phyloP scores from a whole-genome alignment of 2,113 vertebrate species.

The Isurus oxyrinchus region DNA sequence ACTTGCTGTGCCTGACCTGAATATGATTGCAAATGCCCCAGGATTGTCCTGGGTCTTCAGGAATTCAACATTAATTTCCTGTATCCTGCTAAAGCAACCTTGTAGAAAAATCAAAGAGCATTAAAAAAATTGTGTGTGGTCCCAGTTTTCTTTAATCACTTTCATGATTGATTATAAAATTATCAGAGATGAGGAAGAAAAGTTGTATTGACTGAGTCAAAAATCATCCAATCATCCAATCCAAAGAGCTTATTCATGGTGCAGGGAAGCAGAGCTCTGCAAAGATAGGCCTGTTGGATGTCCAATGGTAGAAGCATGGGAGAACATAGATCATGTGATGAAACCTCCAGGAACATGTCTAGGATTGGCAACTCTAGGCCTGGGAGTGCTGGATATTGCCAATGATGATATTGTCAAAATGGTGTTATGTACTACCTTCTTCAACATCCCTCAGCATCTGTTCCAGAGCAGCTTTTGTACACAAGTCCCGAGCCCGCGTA shows the following conservation, averaged over 20 bases:
- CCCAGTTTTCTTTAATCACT: neutral
- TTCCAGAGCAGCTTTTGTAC: slow-evolving; percentile 53
- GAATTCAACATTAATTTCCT: neutral
- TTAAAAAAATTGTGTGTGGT: neutral
- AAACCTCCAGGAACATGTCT: neutral
- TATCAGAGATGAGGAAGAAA: neutral
- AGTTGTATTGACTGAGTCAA: neutral
- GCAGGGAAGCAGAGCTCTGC: neutral
- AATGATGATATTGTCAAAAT: neutral
- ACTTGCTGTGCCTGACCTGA: neutral
- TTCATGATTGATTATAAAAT: neutral
- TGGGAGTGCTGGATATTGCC: neutral
- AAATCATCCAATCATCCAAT: neutral
- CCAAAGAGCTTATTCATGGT: neutral
- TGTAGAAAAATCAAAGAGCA: neutral
- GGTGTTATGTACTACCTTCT: slow-evolving; percentile 41
- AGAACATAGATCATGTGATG: neutral
- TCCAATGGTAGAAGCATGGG: neutral
- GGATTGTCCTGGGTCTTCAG: neutral
- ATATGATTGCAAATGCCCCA: too few relatives aligned
- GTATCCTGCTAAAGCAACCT: neutral
- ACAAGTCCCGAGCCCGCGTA: slow-evolving; percentile 61
- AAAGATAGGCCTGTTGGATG: neutral
- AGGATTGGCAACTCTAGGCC: neutral
- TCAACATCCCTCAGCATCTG: slow-evolving; percentile 48